Evolutionary conservation across 2,113 vertebrate species (phyloP).

Genomic region (Phycodurus eques): DNA sequence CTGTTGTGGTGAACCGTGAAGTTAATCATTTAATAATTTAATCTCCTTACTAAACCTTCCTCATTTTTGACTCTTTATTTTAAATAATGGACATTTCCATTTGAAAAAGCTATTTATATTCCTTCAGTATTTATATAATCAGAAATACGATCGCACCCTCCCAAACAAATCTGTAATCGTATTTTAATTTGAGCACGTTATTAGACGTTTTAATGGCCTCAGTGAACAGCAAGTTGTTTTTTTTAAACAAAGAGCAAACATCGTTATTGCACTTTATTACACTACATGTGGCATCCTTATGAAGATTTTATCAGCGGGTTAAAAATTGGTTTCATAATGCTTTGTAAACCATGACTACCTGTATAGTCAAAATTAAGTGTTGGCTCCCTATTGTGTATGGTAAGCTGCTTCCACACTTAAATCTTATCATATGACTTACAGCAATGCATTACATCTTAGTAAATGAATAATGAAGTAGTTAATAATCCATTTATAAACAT

Average conservation of each 20-base stretch:
- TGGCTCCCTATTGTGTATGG: background rate
- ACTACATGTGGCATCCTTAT: too few species aligned
- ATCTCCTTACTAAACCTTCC: background rate
- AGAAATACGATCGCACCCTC: background rate
- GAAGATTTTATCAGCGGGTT: too few species aligned
- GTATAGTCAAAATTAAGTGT: background rate
- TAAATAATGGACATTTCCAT: conserved; percentile 3
- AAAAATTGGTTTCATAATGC: too few species aligned
- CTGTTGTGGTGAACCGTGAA: background rate
- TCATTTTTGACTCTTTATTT: background rate
- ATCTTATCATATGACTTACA: background rate
- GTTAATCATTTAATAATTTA: conserved; percentile 10
- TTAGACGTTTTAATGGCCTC: too few species aligned
- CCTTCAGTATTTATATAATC: background rate
- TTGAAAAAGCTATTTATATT: background rate
- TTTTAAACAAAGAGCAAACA: too few species aligned
- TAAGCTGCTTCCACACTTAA: background rate
- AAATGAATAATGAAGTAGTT: background rate
- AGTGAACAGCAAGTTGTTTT: too few species aligned
- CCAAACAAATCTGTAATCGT: too few species aligned
- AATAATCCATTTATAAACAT: too few species aligned
- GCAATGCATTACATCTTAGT: background rate
- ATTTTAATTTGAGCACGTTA: too few species aligned
- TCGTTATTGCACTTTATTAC: too few species aligned
- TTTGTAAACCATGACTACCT: background rate